These are phyloP conservation scores for Seriola rivoliana DNA, from an alignment of 2,113 vertebrate genomes.

Conservation along the genomic window DNA sequence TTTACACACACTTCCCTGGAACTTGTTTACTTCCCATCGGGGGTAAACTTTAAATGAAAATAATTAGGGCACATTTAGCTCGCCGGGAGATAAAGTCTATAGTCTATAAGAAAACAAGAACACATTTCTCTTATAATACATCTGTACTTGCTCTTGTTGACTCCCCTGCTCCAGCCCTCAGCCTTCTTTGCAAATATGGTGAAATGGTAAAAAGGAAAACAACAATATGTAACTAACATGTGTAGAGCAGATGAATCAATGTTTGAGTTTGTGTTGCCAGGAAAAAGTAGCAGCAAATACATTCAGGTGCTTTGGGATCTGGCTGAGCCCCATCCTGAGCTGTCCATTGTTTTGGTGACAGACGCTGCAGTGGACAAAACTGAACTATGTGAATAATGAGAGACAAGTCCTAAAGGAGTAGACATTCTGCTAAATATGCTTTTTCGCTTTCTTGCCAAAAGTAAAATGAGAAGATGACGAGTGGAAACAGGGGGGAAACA, in stretches of 20 bases:
- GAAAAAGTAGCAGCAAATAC: conserved; percentile 64
- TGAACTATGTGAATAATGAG: conserved; percentile 6
- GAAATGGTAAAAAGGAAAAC: conserved; percentile 49
- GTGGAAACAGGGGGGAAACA: too few species aligned
- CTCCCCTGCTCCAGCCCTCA: conserved; percentile 7
- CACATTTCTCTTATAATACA: neutral
- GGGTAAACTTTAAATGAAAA: conserved; percentile 43
- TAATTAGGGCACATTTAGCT: conserved; percentile 25
- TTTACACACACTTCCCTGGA: conserved; percentile 46
- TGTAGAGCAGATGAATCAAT: conserved; percentile 73
- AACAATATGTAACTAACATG: conserved; percentile 58
- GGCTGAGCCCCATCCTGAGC: conserved; percentile 41
- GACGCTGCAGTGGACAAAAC: conserved; percentile 41
- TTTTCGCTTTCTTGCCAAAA: neutral
- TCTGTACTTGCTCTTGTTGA: neutral
- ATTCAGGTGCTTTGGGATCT: conserved; percentile 31
- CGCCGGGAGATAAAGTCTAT: conserved; percentile 8
- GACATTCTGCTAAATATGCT: neutral
- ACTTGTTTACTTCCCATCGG: conserved; percentile 44
- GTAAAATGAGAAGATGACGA: neutral
- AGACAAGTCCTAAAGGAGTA: neutral
- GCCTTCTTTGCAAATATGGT: conserved; percentile 20
- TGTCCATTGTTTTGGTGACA: conserved; percentile 38
- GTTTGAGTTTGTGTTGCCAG: conserved; percentile 63
- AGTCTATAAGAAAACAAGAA: conserved; percentile 31